Base-by-base conservation (phyloP, 2,888 invertebrate genomes). In the Phyllotreta cruciferae region DNA sequence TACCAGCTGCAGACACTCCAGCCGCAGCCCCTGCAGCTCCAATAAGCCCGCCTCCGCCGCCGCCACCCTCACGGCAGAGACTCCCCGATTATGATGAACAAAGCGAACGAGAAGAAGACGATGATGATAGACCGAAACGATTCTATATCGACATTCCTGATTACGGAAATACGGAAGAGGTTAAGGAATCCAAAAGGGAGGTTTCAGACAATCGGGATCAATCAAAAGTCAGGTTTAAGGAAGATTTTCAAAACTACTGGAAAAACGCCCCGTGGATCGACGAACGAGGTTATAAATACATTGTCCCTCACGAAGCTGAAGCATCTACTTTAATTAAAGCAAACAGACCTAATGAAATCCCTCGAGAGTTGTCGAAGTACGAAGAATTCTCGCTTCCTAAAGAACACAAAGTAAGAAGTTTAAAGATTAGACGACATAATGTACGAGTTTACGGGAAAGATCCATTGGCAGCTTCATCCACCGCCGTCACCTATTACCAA, bases 231-330 rank as follows among this genome's bases (percentile, higher is more conserved):
- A 69, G 71, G 45, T 75, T 73, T 60, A 73, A 72, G 37, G 67
- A 74, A 42, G 67, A 72, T 9, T 73, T 74, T 55, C 64, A 74
- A 36, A 64, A 72, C 38, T 74, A 73, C 53, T 75, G 74, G 74
- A 67, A 74, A 41, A 63, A 64, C 10, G 65, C 74, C 0, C 73
- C 75, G 1, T 75, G 64, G 60, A 70, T 72, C 5, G 67, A 69
- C 3, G 70, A 72, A 10, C 64, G 72, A 57, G 77, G 78, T n/a
- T 77, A 77, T 66, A 77, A 75, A 61, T 77, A 71, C 56, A 63
- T 76, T 11, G 64, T 73, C 0, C 71, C 72, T 6, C 74, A 72
- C 38, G 64, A 13, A n/a, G 13, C 8, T 8, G 62, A 57, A 49
- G 38, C 49, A 10, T 11, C 53, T 3, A 44, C 58, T 10, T 35